phyloP scores from a whole-genome alignment of 2,888 invertebrate species.

The Drymonia ruficornis region DNA sequence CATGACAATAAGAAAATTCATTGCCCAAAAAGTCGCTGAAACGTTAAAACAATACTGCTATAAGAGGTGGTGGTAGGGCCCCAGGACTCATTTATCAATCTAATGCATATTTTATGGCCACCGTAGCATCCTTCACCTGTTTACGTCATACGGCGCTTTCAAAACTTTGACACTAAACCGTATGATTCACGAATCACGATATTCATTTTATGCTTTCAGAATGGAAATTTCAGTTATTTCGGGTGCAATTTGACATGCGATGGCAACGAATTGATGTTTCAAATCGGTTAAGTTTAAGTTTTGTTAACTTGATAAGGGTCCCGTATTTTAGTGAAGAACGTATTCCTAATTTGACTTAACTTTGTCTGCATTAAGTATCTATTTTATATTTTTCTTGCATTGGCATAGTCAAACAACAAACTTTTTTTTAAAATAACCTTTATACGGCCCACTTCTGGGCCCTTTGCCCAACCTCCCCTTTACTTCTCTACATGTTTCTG shows the following conservation, averaged over 20 bases:
- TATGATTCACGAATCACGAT: constrained; percentile 24
- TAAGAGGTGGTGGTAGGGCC: too few relatives aligned
- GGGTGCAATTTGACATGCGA: constrained; percentile 20
- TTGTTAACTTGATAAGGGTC: neutral
- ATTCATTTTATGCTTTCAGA: constrained; percentile 26
- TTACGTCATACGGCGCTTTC: constrained; percentile 21
- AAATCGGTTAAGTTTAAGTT: neutral
- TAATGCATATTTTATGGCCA: constrained; percentile 6
- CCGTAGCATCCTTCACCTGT: constrained; percentile 11
- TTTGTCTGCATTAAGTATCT: too few relatives aligned
- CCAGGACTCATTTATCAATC: neutral
- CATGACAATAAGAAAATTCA: too few relatives aligned
- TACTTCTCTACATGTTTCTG: too few relatives aligned
- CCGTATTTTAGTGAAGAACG: neutral
- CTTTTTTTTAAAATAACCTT: too few relatives aligned
- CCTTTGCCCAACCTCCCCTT: too few relatives aligned
- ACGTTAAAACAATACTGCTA: too few relatives aligned
- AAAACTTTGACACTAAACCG: constrained; percentile 31
- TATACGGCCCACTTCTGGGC: too few relatives aligned
- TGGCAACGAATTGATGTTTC: constrained; percentile 3
- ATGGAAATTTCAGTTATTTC: constrained; percentile 16
- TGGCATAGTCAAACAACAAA: too few relatives aligned
- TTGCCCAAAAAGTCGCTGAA: too few relatives aligned
- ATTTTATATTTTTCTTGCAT: too few relatives aligned
- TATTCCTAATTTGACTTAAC: too few relatives aligned